Conservation (phyloP, 2,113 vertebrate genomes). For the Uria aalge region DNA sequence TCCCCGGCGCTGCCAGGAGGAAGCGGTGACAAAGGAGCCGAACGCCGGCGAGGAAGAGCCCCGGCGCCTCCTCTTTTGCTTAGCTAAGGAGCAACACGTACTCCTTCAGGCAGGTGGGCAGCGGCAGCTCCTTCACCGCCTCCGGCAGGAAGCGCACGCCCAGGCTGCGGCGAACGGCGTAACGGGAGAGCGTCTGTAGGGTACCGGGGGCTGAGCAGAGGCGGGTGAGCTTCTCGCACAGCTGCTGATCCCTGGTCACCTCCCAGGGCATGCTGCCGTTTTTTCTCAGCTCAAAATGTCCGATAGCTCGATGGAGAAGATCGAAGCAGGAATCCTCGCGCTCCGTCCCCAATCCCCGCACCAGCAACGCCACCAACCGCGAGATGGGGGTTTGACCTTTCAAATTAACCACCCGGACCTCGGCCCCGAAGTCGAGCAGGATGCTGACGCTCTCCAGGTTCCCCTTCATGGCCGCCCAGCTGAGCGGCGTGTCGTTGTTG, state of each 20-base stretch:
- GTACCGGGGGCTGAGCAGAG: constrained; percentile 84
- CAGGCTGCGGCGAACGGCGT: constrained; percentile 84
- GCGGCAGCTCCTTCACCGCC: constrained; percentile 88
- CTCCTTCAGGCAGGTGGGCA: constrained; percentile 89
- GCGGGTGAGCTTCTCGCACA: constrained; percentile 82
- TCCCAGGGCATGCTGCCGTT: constrained; percentile 88
- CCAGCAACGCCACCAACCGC: constrained; percentile 86
- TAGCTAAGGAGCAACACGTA: constrained; percentile 87
- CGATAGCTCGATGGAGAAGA: constrained; percentile 84
- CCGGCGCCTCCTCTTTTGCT: not conserved
- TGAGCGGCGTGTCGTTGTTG: constrained; percentile 92
- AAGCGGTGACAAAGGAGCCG: not conserved
- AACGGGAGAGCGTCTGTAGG: constrained; percentile 85
- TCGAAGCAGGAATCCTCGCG: constrained; percentile 92
- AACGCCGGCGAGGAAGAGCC: accelerated
- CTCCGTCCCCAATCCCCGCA: constrained; percentile 87
- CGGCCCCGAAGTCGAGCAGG: constrained; percentile 90
- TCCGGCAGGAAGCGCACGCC: constrained; percentile 86
- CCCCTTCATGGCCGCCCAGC: constrained; percentile 98
- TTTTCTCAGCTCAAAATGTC: constrained; percentile 84
- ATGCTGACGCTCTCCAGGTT: constrained; percentile 92
- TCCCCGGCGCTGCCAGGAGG: not conserved
- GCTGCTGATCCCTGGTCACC: constrained; percentile 87
- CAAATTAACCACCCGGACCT: constrained; percentile 88
- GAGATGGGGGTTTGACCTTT: constrained; percentile 94